phyloP scores from a whole-genome alignment of 2,888 invertebrate species.

The Cecidostiba fungosa region DNA sequence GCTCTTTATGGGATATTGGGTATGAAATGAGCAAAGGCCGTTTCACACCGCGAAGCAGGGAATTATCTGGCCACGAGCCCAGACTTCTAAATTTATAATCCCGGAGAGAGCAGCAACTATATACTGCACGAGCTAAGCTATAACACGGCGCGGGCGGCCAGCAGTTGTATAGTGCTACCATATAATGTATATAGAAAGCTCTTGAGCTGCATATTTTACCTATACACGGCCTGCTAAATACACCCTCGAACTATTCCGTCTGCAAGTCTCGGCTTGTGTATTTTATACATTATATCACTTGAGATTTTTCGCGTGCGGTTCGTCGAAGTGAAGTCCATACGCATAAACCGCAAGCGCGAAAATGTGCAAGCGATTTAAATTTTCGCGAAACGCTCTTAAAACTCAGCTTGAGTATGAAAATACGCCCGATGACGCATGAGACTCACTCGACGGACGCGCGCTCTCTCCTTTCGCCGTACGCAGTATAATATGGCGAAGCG shows the following conservation, averaged over 20 bases:
- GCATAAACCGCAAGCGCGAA: slow-evolving; percentile 10
- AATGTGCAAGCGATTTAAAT: slow-evolving; percentile 42
- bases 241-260: neutral
- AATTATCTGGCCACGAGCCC: slow-evolving; percentile 76
- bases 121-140: neutral
- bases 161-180: neutral
- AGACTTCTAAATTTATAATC: slow-evolving; percentile 73
- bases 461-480: slow-evolving; percentile 39
- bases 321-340: neutral
- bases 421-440: slow-evolving; percentile 58
- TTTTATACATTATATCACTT: neutral
- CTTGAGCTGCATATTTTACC: neutral
- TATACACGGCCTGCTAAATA: neutral
- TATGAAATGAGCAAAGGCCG: slow-evolving; percentile 78
- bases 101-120: neutral
- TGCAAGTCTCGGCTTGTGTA: neutral
- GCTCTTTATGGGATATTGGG: slow-evolving; percentile 75
- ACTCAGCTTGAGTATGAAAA: slow-evolving; percentile 56
- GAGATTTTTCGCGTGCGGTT: neutral
- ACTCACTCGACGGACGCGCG: neutral
- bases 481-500: slow-evolving; percentile 72
- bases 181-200: too few relatives aligned
- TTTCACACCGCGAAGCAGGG: slow-evolving; percentile 76
- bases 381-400: slow-evolving; percentile 38
- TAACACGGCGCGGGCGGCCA: neutral